phyloP scores from a whole-genome alignment of 2,888 invertebrate species.

The Augochlorella aurata region DNA sequence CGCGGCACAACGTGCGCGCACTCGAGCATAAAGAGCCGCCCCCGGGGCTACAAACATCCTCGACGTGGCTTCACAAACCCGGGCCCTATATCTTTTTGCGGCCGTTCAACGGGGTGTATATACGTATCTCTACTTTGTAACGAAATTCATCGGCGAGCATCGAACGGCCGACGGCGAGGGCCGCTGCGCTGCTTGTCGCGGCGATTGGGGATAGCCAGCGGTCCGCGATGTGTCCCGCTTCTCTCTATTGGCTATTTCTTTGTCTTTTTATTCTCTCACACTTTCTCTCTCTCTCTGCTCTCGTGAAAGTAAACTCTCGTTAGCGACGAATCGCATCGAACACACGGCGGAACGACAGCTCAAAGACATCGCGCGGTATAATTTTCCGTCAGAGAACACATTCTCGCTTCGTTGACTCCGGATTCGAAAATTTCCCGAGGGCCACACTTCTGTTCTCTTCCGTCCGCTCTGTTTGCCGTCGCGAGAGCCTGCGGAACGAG shows the following conservation, averaged over 20 bases:
- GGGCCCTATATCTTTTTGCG: constrained; percentile 26
- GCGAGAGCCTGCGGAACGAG: constrained; percentile 32
- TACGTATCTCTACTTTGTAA: neutral
- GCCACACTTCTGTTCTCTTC: constrained; percentile 54
- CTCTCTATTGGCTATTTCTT: neutral
- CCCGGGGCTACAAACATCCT: constrained; percentile 44
- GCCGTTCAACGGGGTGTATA: neutral
- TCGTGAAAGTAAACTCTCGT: constrained; percentile 37
- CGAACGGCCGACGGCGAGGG: neutral
- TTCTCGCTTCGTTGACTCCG: constrained; percentile 41
- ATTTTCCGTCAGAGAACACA: constrained; percentile 61
- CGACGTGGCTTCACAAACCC: constrained; percentile 20
- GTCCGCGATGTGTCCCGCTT: neutral
- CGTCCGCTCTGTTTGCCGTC: constrained; percentile 53
- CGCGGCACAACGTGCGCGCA: constrained; percentile 37
- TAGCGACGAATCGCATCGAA: constrained; percentile 37
- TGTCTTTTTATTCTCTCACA: no score
- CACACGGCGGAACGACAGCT: constrained; percentile 9
- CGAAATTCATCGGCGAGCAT: constrained; percentile 10
- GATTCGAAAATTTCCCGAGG: constrained; percentile 57
- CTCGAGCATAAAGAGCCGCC: constrained; percentile 37
- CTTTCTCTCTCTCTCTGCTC: no score
- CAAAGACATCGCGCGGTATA: constrained; percentile 53
- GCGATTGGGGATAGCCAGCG: neutral
- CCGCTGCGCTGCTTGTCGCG: neutral